Evolutionary conservation across 64 coral and sea anemone species (phyloP), one percentile per base, ranked within the genome.

Genomic region (Actinia tenebrosa): DNA sequence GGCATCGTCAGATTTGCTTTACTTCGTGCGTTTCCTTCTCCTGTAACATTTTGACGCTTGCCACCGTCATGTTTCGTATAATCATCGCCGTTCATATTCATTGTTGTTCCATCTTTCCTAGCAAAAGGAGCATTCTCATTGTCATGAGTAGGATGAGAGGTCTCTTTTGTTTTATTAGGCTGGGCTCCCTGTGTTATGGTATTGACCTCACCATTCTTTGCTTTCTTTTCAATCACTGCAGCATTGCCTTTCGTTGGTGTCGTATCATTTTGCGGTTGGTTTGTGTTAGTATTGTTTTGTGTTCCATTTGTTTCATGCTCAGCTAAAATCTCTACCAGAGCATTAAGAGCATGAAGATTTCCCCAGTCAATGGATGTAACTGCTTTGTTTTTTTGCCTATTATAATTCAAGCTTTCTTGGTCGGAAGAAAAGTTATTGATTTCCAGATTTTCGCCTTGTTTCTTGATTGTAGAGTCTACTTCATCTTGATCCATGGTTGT

Each of bases 331-430:
- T 64, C 83, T 4, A 85, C 83, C 20, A 85, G 83, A 59, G 83
- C 83, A 85, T 85, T 85, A 17, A 85, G 56, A 37, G 83, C 83
- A 64, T 85, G 54, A 18, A 85, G 16, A 85, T 85, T 85, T 10
- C 80, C 54, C 80, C 80, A 83, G 80, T 83, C 80, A 83, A 83
- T 75, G 3, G 69, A 75, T 75, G 7, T 30, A 3, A 30, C 23
- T 4, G 3, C 23, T 4, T 13, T 42, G 15, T 30, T 0, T 26
- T 30, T 42, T 75, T 75, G 23, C 26, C 10, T 18, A 23, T 23
- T 20, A n/a, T 10, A 9, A 20, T 20, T 42, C 25, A 25, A 75
- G 69, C 25, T 75, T 30, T 13, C 26, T 75, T 43, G 23, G 42
- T 30, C n/a, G 13, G 19, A n/a, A 69, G 64, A 69, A n/a, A n/a